A percentile compares a stretch with the other conserved stretches of the same genome.
phyloP scores from a whole-genome alignment of 2,888 invertebrate species.

The Pyrrhosoma nymphula region DNA sequence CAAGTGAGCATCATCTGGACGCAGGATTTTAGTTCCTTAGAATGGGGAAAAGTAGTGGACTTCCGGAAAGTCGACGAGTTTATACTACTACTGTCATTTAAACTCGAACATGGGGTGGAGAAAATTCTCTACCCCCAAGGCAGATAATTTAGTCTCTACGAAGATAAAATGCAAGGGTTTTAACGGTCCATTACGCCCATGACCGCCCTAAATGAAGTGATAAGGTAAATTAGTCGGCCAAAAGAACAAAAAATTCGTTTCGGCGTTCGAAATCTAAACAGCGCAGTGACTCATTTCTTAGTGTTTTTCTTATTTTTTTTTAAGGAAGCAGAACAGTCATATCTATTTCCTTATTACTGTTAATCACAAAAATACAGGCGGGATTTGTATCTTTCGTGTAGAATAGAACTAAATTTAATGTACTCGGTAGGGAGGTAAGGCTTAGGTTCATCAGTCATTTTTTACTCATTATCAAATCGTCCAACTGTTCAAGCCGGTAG shows the following conservation, averaged over 20 bases:
- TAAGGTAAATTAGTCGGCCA: not conserved
- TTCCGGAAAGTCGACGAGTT: too few relatives aligned
- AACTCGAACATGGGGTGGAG: not conserved
- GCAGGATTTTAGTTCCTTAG: not conserved
- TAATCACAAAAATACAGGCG: too few relatives aligned
- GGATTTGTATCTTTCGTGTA: too few relatives aligned
- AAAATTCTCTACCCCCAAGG: not conserved
- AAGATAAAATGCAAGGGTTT: not conserved
- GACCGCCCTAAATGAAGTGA: not conserved
- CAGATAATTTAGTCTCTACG: not conserved
- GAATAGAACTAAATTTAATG: too few relatives aligned
- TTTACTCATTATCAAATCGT: too few relatives aligned
- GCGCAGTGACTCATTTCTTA: too few relatives aligned
- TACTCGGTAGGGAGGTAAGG: too few relatives aligned
- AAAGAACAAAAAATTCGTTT: not conserved
- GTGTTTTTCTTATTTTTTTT: too few relatives aligned
- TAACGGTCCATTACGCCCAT: not conserved
- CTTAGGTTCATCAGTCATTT: too few relatives aligned
- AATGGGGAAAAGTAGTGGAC: not conserved
- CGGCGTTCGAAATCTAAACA: not conserved
- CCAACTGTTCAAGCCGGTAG: too few relatives aligned
- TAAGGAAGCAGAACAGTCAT: not conserved
- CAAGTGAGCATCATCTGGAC: too few relatives aligned
- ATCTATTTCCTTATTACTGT: not conserved
- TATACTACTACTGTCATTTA: not conserved